Evolutionary conservation across 1,140 invertebrate species (phyloP), one percentile per base, ranked within the genome.

Genomic region (Trissolcus basalis): DNA sequence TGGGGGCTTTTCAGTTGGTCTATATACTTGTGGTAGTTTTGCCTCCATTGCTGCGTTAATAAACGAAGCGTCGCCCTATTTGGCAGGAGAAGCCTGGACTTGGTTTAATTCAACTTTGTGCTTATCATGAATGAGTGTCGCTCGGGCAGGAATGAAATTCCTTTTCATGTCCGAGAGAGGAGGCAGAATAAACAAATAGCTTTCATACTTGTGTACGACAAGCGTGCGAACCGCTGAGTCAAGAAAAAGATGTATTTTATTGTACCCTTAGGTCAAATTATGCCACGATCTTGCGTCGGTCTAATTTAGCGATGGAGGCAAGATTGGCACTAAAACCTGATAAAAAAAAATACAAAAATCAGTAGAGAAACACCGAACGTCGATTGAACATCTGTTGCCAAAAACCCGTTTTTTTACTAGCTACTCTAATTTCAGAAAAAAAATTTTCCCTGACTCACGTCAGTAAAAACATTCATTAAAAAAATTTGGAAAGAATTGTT

Each of bases 191-290:
- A 74, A 74, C 71, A 68, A 68, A 74, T 74, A 45, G 63, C 59
- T 73, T 65, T 63, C 56, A 41, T 68, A 61, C 64, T 68, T 68
- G 45, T 54, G 61, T 54, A 27, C 19, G 59, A 63, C 54, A 58
- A 63, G 53, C 69, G 41, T 51, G 49, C 19, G 41, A 72, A 64
- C 58, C 58, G 54, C 69, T 64, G 69, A 64, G 55, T 65, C 61
- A 53, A 73, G 70, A 65, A 73, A 73, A 55, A 61, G 63, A 73
- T 64, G 47, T 71, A 72, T 73, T 73, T 73, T 67, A 73, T 61
- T 70, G 63, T 67, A 55, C 56, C 61, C 61, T 58, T 44, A 49
- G 56, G 48, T 55, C 43, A 12, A 49, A 73, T 67, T 67, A 36
- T 44, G 54, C 51, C 55, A 51, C 55, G 36, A 50, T 55, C 61